phyloP scores from a whole-genome alignment of 2,888 invertebrate genomes.

The Theodoxus fluviatilis region DNA sequence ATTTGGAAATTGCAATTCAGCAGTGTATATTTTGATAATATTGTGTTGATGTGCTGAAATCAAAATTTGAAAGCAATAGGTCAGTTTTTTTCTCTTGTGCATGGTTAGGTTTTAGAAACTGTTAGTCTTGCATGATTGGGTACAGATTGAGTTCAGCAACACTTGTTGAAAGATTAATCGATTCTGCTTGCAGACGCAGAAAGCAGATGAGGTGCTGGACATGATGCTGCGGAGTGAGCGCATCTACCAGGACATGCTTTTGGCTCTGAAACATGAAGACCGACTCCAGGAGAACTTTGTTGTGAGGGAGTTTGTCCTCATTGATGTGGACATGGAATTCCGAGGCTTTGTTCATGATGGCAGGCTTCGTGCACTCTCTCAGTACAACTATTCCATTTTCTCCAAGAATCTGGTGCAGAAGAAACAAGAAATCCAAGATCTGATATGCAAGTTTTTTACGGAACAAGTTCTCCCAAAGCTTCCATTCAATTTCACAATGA shows the following conservation, averaged over 20 bases:
- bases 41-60: no score
- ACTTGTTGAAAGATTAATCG: no score
- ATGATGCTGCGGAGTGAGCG: conserved; percentile 52
- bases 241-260: conserved; percentile 51
- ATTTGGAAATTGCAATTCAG: no score
- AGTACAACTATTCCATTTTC: conserved; percentile 53
- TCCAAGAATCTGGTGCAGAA: conserved; percentile 39
- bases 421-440: conserved; percentile 34
- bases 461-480: conserved; percentile 39
- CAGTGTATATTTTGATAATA: no score
- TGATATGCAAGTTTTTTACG: conserved; percentile 39
- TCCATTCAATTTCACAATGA: conserved; percentile 34
- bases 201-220: conserved; percentile 44
- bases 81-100: no score
- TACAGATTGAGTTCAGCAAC: no score
- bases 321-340: conserved; percentile 57
- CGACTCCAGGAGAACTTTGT: conserved; percentile 52
- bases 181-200: no score
- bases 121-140: no score
- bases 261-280: conserved; percentile 45
- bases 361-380: conserved; percentile 45
- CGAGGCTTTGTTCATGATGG: conserved; percentile 49
- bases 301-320: conserved; percentile 47
- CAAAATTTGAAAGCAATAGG: no score
- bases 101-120: no score